Percentiles rank a stretch among this genome's conserved stretches.
Evolutionary conservation across 2,888 invertebrate genomes (phyloP).

Genomic region (Acanthosepion pharaonis): DNA sequence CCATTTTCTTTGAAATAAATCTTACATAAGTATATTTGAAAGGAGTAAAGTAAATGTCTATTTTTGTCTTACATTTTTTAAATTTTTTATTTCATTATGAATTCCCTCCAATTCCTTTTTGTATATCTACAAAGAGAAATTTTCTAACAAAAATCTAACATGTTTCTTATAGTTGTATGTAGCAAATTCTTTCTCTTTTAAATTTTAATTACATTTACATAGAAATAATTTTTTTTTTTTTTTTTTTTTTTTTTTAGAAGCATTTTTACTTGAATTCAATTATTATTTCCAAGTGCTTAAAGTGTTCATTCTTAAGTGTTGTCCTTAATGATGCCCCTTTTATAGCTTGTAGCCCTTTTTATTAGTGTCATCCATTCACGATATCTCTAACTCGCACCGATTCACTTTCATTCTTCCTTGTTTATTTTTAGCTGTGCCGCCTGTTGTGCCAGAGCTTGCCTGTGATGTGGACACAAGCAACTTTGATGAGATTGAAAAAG

Average conservation of each 20-base stretch:
- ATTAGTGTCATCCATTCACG: not conserved
- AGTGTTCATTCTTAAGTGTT: not conserved
- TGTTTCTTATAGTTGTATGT: not conserved
- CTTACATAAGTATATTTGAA: too few relatives aligned
- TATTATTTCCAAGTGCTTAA: not conserved
- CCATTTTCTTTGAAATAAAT: too few relatives aligned
- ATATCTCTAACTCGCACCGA: not conserved
- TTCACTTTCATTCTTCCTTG: not conserved
- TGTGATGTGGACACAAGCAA: constrained; percentile 98
- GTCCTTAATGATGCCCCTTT: not conserved
- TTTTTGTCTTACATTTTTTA: not conserved
- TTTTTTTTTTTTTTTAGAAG: not conserved
- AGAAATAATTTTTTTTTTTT: not conserved
- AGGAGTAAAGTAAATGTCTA: not conserved
- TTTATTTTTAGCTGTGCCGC: constrained; percentile 81
- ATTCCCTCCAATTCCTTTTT: not conserved
- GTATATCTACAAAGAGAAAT: too few relatives aligned
- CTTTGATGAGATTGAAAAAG: constrained; percentile 97
- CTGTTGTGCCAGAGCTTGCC: constrained; percentile 94
- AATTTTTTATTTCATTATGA: not conserved
- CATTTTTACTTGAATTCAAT: constrained; percentile 37
- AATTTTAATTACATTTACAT: not conserved
- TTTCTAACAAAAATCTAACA: not conserved
- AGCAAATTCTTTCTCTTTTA: not conserved
- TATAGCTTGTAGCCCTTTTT: not conserved